Conservation (phyloP, 1,140 invertebrate genomes). For the Eumaeus atala region DNA sequence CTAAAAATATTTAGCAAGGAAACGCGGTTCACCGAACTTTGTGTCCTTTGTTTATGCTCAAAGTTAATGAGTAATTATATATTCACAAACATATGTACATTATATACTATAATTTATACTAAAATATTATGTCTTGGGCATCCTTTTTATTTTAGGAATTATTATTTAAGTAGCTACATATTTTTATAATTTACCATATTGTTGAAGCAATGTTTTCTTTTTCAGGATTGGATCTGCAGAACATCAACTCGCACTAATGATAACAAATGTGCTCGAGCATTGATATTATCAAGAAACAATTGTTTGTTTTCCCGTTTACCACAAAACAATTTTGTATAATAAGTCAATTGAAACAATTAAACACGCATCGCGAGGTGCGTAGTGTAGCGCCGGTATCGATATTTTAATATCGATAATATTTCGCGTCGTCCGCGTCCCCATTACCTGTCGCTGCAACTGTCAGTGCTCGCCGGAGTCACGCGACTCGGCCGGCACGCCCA, state of each 20-base stretch:
- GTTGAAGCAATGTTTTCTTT: conserved; percentile 38
- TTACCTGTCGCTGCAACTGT: conserved; percentile 50
- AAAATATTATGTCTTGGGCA: conserved; percentile 25
- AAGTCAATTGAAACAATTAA: conserved; percentile 32
- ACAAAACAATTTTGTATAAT: conserved; percentile 27
- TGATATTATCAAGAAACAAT: conserved; percentile 39
- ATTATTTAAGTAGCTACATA: too few relatives aligned
- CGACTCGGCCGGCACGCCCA: conserved; percentile 67
- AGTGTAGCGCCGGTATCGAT: conserved; percentile 45
- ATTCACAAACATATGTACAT: too few relatives aligned
- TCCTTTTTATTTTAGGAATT: conserved; percentile 23
- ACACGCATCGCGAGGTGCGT: conserved; percentile 36
- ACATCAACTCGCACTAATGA: conserved; percentile 47
- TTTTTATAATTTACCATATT: background rate
- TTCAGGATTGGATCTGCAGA: conserved; percentile 59
- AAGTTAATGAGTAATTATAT: too few relatives aligned
- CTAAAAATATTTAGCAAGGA: background rate
- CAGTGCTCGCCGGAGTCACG: conserved; percentile 67
- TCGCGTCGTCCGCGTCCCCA: conserved; percentile 42
- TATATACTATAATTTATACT: too few relatives aligned
- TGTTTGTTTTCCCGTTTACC: conserved; percentile 32
- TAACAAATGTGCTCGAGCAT: conserved; percentile 46
- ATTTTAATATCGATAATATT: conserved; percentile 34
- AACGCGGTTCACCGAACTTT: background rate
- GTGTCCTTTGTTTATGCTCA: background rate